Conservation (phyloP, 2,113 vertebrate species). For the Atractosteus spatula region DNA sequence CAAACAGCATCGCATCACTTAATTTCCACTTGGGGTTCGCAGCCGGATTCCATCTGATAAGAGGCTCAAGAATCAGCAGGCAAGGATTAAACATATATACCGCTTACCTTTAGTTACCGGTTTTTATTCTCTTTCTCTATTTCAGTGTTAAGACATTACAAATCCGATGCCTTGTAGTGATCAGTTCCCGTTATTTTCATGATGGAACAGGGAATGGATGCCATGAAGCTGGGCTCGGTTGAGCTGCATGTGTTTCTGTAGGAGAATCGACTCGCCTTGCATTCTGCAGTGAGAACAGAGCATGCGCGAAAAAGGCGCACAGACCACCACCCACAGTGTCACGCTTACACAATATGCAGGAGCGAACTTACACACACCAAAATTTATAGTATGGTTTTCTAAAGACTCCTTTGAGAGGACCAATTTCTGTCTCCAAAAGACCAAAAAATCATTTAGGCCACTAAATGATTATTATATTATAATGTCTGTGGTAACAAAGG, state of each 20-base stretch:
- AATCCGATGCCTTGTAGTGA: neutral
- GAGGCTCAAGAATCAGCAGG: too few species aligned
- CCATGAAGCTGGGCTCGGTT: slow-evolving; percentile 19
- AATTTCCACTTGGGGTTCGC: too few species aligned
- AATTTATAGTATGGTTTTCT: neutral
- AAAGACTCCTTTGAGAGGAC: too few species aligned
- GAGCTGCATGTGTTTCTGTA: slow-evolving; percentile 41
- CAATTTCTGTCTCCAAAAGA: too few species aligned
- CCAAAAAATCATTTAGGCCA: too few species aligned
- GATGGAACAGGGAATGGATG: slow-evolving; percentile 13
- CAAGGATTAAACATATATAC: slow-evolving; percentile 19
- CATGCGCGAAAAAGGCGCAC: slow-evolving; percentile 29
- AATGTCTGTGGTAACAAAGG: too few species aligned
- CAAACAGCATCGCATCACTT: too few species aligned
- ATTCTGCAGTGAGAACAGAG: slow-evolving; percentile 19
- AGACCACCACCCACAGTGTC: slow-evolving; percentile 29
- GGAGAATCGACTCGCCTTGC: slow-evolving; percentile 32
- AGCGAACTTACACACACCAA: neutral
- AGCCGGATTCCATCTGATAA: too few species aligned
- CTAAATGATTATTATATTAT: too few species aligned
- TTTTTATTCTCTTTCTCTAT: slow-evolving; percentile 5
- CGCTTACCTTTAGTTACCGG: slow-evolving; percentile 31
- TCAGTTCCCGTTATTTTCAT: slow-evolving; percentile 8
- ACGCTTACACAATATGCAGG: neutral
- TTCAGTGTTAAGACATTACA: slow-evolving; percentile 9